Conservation (phyloP, 2,888 invertebrate genomes). For the Ophonus ardosiacus region DNA sequence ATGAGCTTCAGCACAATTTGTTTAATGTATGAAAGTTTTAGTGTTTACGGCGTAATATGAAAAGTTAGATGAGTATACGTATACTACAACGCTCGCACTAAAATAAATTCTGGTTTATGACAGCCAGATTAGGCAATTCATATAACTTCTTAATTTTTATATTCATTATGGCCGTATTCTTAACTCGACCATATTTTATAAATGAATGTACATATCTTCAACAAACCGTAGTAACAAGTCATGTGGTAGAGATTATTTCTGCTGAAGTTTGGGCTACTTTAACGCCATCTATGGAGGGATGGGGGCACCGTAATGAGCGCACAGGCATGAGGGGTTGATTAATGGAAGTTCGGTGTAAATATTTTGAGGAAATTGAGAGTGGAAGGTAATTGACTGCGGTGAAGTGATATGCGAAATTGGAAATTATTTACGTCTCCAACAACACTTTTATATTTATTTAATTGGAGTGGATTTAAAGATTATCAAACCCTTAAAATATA, state of each 20-base stretch:
- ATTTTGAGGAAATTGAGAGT: slow-evolving; percentile 35
- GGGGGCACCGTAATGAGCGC: not conserved
- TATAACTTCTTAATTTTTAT: not conserved
- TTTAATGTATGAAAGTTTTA: slow-evolving; percentile 34
- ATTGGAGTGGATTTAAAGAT: not conserved
- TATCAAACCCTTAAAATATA: too few species aligned
- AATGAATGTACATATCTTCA: not conserved
- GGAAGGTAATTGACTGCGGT: slow-evolving; percentile 2
- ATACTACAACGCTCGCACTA: not conserved
- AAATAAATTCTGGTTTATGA: not conserved
- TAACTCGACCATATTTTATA: not conserved
- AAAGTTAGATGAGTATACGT: slow-evolving; percentile 18
- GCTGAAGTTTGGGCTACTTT: too few species aligned
- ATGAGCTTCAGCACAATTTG: slow-evolving; percentile 33
- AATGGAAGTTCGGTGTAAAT: slow-evolving; percentile 41
- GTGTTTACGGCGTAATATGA: slow-evolving; percentile 29
- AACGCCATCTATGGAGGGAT: not conserved
- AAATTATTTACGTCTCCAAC: not conserved
- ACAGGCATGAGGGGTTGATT: not conserved
- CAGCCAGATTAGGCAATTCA: not conserved
- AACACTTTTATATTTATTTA: not conserved
- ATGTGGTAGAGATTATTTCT: too few species aligned
- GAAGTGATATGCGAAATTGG: slow-evolving; percentile 33
- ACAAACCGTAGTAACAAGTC: too few species aligned
- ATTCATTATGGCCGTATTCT: not conserved